Conservation (phyloP, 2,113 vertebrate genomes). For the Hippocampus comes region DNA sequence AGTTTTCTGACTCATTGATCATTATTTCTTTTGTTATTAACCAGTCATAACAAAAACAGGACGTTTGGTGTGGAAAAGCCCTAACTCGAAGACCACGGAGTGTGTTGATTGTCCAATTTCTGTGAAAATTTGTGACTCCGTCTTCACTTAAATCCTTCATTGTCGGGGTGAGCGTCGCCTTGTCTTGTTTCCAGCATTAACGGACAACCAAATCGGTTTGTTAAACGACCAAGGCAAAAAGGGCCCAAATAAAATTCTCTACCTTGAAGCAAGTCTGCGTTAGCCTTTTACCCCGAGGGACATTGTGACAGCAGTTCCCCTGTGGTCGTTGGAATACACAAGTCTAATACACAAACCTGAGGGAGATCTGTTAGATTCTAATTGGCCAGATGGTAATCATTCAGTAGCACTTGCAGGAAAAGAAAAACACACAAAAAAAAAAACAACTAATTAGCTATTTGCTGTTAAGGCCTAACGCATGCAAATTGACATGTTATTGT, state of each 20-base stretch:
- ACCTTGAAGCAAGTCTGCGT: slow-evolving; percentile 45
- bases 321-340: slow-evolving; percentile 72
- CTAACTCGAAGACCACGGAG: not conserved
- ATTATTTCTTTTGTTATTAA: too few relatives aligned
- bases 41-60: too few relatives aligned
- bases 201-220: slow-evolving; percentile 26
- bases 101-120: not conserved
- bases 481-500: slow-evolving; percentile 10
- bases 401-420: slow-evolving; percentile 63
- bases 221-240: slow-evolving; percentile 40
- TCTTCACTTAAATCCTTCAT: not conserved
- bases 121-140: not conserved
- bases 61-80: too few relatives aligned
- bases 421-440: slow-evolving; percentile 35
- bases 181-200: slow-evolving; percentile 16
- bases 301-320: slow-evolving; percentile 22
- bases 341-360: slow-evolving; percentile 64
- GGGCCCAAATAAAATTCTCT: slow-evolving; percentile 36
- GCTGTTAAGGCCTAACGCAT: slow-evolving; percentile 13
- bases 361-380: slow-evolving; percentile 63
- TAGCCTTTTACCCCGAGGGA: slow-evolving; percentile 55
- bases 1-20: too few relatives aligned
- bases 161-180: not conserved
- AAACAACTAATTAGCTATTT: slow-evolving; percentile 43
- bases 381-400: slow-evolving; percentile 73